Percentiles rank a stretch among this genome's conserved stretches.
Evolutionary conservation across 2,888 invertebrate species (phyloP).

Genomic region (Andrena haemorrhoa): DNA sequence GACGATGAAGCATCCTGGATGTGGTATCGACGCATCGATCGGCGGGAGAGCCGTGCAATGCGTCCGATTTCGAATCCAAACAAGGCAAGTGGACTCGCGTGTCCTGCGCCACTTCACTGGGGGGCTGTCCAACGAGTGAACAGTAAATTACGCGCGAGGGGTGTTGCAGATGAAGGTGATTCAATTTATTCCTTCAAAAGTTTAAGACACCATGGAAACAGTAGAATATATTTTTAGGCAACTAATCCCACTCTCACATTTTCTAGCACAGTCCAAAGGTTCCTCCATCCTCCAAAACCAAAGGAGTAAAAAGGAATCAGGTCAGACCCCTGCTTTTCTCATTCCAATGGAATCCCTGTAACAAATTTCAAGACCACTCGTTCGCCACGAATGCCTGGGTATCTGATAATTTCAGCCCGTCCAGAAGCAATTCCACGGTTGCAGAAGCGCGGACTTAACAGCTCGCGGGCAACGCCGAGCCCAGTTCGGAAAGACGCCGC

Average conservation of each 20-base stretch:
- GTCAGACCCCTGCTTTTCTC: not conserved
- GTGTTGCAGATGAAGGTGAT: not conserved
- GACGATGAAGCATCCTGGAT: constrained; percentile 1
- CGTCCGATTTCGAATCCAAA: constrained; percentile 29
- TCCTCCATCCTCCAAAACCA: not conserved
- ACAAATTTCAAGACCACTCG: not conserved
- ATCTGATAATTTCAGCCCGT: constrained; percentile 19
- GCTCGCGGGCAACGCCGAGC: not conserved
- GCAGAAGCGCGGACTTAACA: constrained; percentile 1
- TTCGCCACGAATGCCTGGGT: not conserved
- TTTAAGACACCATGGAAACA: too few relatives aligned
- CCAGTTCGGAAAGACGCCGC: not conserved
- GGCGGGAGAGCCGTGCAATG: constrained; percentile 22
- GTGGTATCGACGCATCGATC: constrained; percentile 54
- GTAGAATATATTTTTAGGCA: not conserved
- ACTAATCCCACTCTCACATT: not conserved
- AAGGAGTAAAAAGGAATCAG: not conserved
- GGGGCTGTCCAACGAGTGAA: not conserved
- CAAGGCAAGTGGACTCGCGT: constrained; percentile 18
- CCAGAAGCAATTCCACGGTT: constrained; percentile 15
- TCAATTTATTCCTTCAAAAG: constrained; percentile 2
- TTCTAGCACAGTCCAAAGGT: not conserved
- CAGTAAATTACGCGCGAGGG: not conserved
- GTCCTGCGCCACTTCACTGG: constrained; percentile 14
- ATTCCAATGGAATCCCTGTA: not conserved